Evolutionary conservation across 92 coral and sea anemone genomes (phyloP).

Genomic region (Porites rus): DNA sequence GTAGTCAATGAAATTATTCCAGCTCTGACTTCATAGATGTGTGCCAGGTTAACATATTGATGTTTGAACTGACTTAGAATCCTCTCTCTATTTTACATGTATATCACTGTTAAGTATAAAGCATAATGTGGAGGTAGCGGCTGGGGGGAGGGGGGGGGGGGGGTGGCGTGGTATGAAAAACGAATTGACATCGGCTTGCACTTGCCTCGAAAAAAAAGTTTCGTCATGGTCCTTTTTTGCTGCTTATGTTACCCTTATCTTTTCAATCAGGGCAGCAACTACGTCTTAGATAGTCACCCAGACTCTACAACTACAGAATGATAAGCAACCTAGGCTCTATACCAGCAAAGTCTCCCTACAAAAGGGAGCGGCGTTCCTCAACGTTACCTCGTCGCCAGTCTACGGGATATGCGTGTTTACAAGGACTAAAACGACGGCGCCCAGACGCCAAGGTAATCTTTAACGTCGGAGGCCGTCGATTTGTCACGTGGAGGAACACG

Average conservation of each 20-base stretch:
- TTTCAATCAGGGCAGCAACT: neutral
- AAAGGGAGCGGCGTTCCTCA: constrained; percentile 11
- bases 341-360: neutral
- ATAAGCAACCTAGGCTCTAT: constrained; percentile 37
- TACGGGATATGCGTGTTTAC: constrained; percentile 26
- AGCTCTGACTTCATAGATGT: no score
- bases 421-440: constrained; percentile 33
- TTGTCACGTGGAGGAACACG: constrained; percentile 91
- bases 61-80: no score
- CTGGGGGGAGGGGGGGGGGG: no score
- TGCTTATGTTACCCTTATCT: neutral
- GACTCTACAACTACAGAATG: neutral
- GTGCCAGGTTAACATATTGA: no score
- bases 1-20: no score
- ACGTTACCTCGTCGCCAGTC: constrained; percentile 2
- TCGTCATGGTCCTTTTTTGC: no score
- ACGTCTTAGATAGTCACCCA: neutral
- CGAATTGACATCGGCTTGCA: neutral
- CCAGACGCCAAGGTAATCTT: constrained; percentile 77
- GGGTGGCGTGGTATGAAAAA: no score
- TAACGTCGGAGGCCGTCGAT: constrained; percentile 94
- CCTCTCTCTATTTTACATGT: no score
- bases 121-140: no score
- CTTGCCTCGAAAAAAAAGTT: no score
- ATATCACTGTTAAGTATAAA: no score